Evolutionary conservation across 2,113 vertebrate genomes (phyloP).

Genomic region (Haliaeetus leucogaster): DNA sequence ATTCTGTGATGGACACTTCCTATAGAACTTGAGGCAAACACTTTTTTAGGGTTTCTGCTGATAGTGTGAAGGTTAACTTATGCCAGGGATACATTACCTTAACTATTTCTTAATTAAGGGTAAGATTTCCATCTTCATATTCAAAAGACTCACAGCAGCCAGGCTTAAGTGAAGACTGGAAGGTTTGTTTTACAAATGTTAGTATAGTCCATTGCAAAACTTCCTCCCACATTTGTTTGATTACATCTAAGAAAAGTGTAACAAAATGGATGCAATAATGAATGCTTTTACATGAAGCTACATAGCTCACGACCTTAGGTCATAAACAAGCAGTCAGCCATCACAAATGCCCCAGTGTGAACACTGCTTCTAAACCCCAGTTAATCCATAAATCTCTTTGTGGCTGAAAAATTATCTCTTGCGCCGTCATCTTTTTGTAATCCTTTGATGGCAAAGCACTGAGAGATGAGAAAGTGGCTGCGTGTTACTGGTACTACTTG

Average conservation of each 20-base stretch:
- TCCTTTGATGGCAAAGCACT: neutral
- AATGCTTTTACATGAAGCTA: neutral
- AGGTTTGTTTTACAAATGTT: neutral
- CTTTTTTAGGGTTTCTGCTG: neutral
- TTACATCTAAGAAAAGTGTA: neutral
- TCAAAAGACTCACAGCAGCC: neutral
- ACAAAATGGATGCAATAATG: neutral
- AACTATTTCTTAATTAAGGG: neutral
- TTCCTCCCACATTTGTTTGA: neutral
- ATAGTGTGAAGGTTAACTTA: neutral
- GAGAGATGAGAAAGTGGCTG: neutral
- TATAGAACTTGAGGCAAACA: neutral
- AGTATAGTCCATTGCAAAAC: neutral
- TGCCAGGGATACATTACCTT: neutral
- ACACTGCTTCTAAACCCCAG: neutral
- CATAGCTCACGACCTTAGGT: neutral
- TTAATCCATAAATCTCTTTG: neutral
- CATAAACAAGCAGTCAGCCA: neutral
- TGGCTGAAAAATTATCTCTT: neutral
- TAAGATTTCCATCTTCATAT: neutral
- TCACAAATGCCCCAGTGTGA: neutral
- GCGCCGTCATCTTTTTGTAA: neutral
- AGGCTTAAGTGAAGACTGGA: neutral
- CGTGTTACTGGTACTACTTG: neutral
- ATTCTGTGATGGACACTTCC: neutral